A percentile compares a stretch with the other conserved stretches of the same genome.
phyloP scores from a whole-genome alignment of 1,140 invertebrate species.

The Drosophila biarmipes region DNA sequence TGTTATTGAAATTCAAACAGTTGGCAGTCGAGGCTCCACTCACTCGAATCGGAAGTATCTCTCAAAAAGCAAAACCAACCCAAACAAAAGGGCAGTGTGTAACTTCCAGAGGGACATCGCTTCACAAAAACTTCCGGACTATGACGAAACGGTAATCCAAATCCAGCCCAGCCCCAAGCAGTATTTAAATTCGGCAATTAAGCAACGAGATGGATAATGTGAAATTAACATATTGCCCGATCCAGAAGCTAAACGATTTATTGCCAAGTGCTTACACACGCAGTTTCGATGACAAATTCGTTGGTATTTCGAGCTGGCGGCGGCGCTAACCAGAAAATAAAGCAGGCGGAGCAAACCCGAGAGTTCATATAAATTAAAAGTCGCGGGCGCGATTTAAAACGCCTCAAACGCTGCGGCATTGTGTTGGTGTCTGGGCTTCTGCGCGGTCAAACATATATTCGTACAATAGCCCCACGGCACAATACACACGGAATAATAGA shows the following conservation, averaged over 20 bases:
- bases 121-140: conserved; percentile 32
- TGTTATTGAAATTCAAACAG: conserved; percentile 19
- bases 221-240: conserved; percentile 34
- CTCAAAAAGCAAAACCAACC: conserved; percentile 4
- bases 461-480: conserved; percentile 37
- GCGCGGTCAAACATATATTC: conserved; percentile 58
- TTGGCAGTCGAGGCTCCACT: conserved; percentile 41
- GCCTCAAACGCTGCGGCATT: conserved; percentile 64
- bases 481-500: conserved; percentile 39
- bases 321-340: conserved; percentile 10
- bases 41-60: conserved; percentile 42
- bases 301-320: conserved; percentile 18
- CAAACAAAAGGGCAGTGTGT: conserved; percentile 30
- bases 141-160: conserved; percentile 11
- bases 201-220: conserved; percentile 25
- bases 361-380: conserved; percentile 53
- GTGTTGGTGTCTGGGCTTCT: conserved; percentile 43
- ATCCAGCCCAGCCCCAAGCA: conserved; percentile 21
- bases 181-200: conserved; percentile 42
- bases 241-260: conserved; percentile 32
- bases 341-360: conserved; percentile 28
- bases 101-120: conserved; percentile 10
- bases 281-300: conserved; percentile 43
- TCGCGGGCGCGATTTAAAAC: conserved; percentile 52
- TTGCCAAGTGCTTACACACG: conserved; percentile 12